phyloP scores from a whole-genome alignment of 2,113 vertebrate genomes.

The Tychaedon coryphoeus region DNA sequence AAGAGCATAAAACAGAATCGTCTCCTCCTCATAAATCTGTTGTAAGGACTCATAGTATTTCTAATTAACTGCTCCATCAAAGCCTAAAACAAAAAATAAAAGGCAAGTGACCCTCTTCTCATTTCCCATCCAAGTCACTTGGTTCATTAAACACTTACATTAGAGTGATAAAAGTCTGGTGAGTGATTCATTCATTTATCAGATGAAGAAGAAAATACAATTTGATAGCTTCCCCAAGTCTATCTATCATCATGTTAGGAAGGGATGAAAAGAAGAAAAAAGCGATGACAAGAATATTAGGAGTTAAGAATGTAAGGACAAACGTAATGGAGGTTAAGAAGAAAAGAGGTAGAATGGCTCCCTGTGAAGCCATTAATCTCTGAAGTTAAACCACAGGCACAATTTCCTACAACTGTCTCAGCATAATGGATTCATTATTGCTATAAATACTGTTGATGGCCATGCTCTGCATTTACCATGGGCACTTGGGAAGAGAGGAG shows the following conservation, averaged over 20 bases:
- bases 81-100: background rate
- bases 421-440: background rate
- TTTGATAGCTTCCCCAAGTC: background rate
- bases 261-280: background rate
- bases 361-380: background rate
- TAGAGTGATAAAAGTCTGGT: background rate
- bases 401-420: background rate
- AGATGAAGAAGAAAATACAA: background rate
- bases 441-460: background rate
- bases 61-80: background rate
- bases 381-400: background rate
- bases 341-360: background rate
- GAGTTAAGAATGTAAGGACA: background rate
- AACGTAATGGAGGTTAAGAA: background rate
- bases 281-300: background rate
- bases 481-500: background rate
- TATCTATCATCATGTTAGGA: background rate
- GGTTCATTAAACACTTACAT: slow-evolving; percentile 24
- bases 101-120: background rate
- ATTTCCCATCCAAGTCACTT: background rate
- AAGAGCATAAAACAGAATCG: background rate
- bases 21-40: background rate
- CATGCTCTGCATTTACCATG: background rate
- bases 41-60: background rate
- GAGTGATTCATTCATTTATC: background rate